Percentiles rank a stretch among this genome's conserved stretches.
Conservation (phyloP, 2,113 vertebrate species). For the Glaucidium brasilianum region DNA sequence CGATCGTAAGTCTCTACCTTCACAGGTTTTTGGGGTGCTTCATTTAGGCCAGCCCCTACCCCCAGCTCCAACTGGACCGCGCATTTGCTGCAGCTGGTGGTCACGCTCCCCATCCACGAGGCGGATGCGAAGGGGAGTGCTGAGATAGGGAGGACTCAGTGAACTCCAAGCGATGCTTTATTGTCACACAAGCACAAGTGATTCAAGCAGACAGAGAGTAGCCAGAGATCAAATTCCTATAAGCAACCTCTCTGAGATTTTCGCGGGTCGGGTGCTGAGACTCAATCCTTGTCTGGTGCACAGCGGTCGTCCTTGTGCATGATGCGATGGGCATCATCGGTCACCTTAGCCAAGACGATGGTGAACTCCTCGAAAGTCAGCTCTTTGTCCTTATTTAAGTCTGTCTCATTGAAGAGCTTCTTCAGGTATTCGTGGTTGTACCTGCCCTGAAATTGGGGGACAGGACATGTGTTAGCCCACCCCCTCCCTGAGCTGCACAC, state of each 20-base stretch:
- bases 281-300: neutral
- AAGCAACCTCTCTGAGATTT: neutral
- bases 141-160: rapidly evolving
- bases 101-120: rapidly evolving
- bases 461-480: rapidly evolving
- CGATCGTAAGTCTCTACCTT: too few relatives aligned
- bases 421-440: rapidly evolving
- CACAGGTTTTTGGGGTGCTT: neutral
- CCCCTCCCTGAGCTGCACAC: rapidly evolving
- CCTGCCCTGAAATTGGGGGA: neutral
- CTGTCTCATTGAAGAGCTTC: neutral
- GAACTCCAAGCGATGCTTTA: neutral
- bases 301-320: neutral
- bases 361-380: neutral
- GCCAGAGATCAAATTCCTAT: rapidly evolving
- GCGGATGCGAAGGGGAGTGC: rapidly evolving
- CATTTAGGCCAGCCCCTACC: neutral
- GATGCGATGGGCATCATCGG: neutral
- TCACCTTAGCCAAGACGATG: neutral
- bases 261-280: rapidly evolving
- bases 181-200: neutral
- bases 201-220: neutral
- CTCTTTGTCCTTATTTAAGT: neutral
- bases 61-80: neutral
- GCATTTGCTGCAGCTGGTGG: rapidly evolving